Base-by-base conservation (phyloP, 2,113 vertebrate species). In the Ptilorrhoa leucosticta region DNA sequence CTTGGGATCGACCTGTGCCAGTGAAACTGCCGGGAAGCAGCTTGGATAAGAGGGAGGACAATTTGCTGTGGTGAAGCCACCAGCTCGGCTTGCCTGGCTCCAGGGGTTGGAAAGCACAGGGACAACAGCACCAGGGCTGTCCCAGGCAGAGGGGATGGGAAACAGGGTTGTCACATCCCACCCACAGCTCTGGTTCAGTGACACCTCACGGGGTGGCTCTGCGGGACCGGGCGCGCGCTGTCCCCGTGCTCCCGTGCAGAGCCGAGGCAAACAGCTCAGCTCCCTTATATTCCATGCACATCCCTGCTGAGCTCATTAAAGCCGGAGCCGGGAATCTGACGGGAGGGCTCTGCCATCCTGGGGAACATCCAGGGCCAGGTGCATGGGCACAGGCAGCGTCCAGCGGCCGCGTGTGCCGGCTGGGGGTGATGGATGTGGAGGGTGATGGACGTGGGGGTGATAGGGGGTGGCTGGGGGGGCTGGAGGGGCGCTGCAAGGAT, bases 131-230 rank as follows among this genome's bases (percentile, higher is more conserved):
- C 3, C 4, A 51, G 80, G 57, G 42, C 42, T 89, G 40, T 75
- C 33, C 24, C 53, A 15, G 4, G 45, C 12, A 2, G 8, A 58
- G 37, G 37, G 82, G 48, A 27, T 1, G 15, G 51, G 30, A 11
- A 48, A 20, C 1, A 2, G 53, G n/a, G 9, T 0, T 35, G 8
- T 6, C 8, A 6, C 77, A 23, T 9, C 61, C 47, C 81, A 48
- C 28, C 50, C 58, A 4, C 3, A 2, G 63, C 72, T 57, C 63
- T 0, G 0, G 7, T 1, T n/a, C 3, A 18, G 22, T 13, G 11
- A 7, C 2, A 6, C 45, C 35, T 40, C 44, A 2, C 0, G 2
- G 39, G 44, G 13, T 3, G 27, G 58, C n/a, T 1, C 1, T 11
- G 68, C 7, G 0, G 28, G 39, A 15, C 24, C 7, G 0, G 28